These are phyloP conservation scores for Trochalopteron elliotii DNA, from an alignment of 2,113 vertebrate genomes.

Conservation along the genomic window DNA sequence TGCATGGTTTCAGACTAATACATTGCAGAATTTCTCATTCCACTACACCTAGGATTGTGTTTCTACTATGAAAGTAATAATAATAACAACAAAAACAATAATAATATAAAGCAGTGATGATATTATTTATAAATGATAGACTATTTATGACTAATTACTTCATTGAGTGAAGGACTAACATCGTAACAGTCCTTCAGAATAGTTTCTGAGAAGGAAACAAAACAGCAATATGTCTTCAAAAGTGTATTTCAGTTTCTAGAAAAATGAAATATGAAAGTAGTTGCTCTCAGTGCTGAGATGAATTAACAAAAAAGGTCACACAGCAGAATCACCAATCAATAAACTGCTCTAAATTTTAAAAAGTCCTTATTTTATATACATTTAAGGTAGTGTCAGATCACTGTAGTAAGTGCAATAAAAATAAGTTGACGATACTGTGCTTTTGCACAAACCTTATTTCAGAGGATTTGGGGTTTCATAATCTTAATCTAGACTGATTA, in stretches of 20 bases:
- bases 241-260: not conserved
- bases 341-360: not conserved
- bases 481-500: not conserved
- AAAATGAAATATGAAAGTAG: not conserved
- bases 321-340: not conserved
- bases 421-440: not conserved
- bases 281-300: not conserved
- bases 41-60: fast-evolving
- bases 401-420: not conserved
- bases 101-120: not conserved
- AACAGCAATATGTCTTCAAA: not conserved
- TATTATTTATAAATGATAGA: not conserved
- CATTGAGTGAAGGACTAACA: not conserved
- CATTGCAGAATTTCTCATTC: not conserved
- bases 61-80: not conserved
- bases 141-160: not conserved
- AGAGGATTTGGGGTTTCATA: not conserved
- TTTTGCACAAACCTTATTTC: not conserved
- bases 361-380: not conserved
- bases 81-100: not conserved
- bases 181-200: not conserved
- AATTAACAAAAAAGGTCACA: not conserved
- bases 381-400: not conserved
- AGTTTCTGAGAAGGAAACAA: not conserved
- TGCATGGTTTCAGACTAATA: not conserved